A percentile compares a stretch with the other conserved stretches of the same genome.
These are phyloP conservation scores for Craniophora ligustri DNA, from an alignment of 2,888 invertebrate species.

Conservation along the genomic window DNA sequence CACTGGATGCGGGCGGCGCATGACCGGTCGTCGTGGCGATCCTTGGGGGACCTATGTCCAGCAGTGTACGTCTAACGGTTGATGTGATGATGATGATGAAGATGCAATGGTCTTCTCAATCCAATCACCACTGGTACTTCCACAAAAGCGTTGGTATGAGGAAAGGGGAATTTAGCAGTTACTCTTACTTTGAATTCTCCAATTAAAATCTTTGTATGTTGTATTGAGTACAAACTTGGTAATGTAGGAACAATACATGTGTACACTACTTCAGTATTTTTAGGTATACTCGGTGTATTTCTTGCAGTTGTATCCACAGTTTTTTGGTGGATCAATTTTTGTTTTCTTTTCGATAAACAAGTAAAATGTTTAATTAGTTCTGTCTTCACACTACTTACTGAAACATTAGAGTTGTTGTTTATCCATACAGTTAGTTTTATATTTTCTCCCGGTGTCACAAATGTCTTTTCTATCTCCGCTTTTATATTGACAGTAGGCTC, in stretches of 20 bases:
- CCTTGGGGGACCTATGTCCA: too few relatives aligned
- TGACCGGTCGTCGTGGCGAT: too few relatives aligned
- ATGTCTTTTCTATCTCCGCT: constrained; percentile 19
- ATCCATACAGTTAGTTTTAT: constrained; percentile 17
- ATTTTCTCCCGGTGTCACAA: constrained; percentile 34
- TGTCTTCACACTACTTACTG: constrained; percentile 16
- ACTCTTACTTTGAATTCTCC: constrained; percentile 52
- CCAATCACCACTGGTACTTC: constrained; percentile 59
- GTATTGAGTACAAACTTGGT: constrained; percentile 50
- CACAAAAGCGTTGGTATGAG: constrained; percentile 43
- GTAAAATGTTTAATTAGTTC: constrained; percentile 13
- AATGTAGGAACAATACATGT: constrained; percentile 34
- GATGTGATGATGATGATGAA: too few relatives aligned
- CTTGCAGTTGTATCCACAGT: constrained; percentile 15
- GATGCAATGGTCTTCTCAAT: too few relatives aligned
- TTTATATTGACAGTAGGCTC: constrained; percentile 12
- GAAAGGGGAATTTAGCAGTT: constrained; percentile 53
- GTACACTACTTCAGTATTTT: constrained; percentile 38
- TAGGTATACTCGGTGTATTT: constrained; percentile 32
- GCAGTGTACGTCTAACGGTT: too few relatives aligned
- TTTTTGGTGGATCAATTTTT: background rate
- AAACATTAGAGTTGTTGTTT: constrained; percentile 16
- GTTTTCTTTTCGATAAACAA: background rate
- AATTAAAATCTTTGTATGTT: constrained; percentile 49
- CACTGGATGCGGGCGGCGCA: too few relatives aligned